These are phyloP conservation scores for Microtus montanus DNA, from an alignment of 2,113 vertebrate species.

Conservation along the genomic window DNA sequence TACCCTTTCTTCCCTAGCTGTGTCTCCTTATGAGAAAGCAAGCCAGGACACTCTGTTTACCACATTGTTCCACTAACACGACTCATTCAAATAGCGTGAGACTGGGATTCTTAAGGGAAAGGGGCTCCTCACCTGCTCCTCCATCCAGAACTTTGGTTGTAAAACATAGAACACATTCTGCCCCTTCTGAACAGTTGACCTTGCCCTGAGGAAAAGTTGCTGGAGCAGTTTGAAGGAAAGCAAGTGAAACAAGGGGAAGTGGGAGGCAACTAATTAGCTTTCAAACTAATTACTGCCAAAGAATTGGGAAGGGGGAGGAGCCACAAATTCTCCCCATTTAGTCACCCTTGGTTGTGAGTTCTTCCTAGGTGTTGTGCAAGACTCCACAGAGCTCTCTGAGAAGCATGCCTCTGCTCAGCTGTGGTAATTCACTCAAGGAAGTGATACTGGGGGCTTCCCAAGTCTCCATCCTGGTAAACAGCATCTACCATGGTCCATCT, in stretches of 20 bases:
- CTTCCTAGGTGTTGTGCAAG: too few species aligned
- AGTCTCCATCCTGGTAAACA: background rate
- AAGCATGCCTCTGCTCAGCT: background rate
- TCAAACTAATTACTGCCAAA: background rate
- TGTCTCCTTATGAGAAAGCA: background rate
- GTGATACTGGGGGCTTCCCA: background rate
- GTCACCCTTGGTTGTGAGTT: background rate
- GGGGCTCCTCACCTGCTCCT: background rate
- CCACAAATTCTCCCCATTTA: rapidly evolving
- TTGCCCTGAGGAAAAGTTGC: background rate
- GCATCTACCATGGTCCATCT: background rate
- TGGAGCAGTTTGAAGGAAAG: background rate
- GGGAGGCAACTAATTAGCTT: background rate
- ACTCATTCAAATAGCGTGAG: background rate
- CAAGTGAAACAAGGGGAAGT: background rate
- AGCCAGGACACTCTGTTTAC: background rate
- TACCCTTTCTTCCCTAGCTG: background rate
- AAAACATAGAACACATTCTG: background rate
- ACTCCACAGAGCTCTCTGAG: background rate
- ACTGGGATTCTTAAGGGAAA: background rate
- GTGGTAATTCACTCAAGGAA: background rate
- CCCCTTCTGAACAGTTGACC: background rate
- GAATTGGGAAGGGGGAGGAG: background rate
- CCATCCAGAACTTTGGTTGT: background rate
- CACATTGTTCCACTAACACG: background rate